Conservation (phyloP, 2,113 vertebrate genomes). For the Catharus minimus region DNA sequence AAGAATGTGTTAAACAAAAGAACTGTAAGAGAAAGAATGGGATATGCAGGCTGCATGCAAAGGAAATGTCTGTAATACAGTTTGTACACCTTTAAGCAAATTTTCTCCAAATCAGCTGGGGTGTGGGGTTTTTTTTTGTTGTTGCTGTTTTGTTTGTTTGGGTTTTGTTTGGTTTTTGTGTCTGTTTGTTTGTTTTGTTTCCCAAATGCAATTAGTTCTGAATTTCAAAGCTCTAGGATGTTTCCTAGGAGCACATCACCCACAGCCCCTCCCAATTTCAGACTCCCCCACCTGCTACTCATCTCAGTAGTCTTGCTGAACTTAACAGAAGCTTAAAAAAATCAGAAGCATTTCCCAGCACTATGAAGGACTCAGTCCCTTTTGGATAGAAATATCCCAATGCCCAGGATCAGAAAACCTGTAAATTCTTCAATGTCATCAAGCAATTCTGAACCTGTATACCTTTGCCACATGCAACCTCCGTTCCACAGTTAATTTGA, state of each 20-base stretch:
- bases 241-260: neutral
- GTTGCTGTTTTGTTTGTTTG: neutral
- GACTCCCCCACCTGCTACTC: neutral
- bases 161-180: too few relatives aligned
- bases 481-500: neutral
- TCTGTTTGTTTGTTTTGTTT: neutral
- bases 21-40: neutral
- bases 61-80: neutral
- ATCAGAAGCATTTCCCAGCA: neutral
- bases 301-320: neutral
- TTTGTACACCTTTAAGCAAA: neutral
- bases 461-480: neutral
- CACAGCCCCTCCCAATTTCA: rapidly evolving
- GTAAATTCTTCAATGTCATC: neutral
- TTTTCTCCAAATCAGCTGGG: neutral
- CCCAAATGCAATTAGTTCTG: neutral
- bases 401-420: neutral
- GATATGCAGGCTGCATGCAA: neutral
- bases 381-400: neutral
- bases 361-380: neutral
- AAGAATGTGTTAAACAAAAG: neutral
- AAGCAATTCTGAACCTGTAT: neutral
- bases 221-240: neutral
- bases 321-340: neutral
- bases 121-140: too few relatives aligned